These are phyloP conservation scores for Sylvilagus floridanus DNA, from an alignment of 2,797 vertebrate genomes.

Conservation along the genomic window DNA sequence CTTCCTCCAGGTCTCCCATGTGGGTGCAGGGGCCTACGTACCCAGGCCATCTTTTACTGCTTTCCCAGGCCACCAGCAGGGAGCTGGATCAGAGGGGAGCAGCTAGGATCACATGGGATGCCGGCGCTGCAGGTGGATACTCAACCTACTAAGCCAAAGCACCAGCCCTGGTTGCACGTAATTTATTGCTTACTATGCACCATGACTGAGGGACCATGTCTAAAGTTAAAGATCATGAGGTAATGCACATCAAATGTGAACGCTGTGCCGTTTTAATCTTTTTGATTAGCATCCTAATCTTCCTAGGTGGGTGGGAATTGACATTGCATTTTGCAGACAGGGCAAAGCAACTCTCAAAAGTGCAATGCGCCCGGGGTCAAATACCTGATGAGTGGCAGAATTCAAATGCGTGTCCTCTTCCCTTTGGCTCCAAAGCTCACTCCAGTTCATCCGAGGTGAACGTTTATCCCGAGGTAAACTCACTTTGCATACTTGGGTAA, in stretches of 20 bases:
- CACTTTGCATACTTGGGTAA: conserved; percentile 38
- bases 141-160: too few species aligned
- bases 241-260: background rate
- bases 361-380: background rate
- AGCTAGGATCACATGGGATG: too few species aligned
- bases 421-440: background rate
- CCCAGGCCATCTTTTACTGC: too few species aligned
- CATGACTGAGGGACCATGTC: background rate
- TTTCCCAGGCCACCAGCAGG: too few species aligned
- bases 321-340: background rate
- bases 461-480: conserved; percentile 58
- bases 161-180: background rate
- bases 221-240: background rate
- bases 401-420: background rate
- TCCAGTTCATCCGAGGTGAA: conserved; percentile 12
- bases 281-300: background rate
- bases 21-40: too few species aligned
- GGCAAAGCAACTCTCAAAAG: background rate
- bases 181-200: background rate
- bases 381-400: background rate
- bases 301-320: background rate
- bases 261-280: background rate
- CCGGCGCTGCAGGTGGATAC: too few species aligned
- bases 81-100: too few species aligned
- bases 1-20: too few species aligned